Evolutionary conservation across 1,140 invertebrate genomes (phyloP), one percentile per base, ranked within the genome.

Genomic region (Andrena cerasifolii): DNA sequence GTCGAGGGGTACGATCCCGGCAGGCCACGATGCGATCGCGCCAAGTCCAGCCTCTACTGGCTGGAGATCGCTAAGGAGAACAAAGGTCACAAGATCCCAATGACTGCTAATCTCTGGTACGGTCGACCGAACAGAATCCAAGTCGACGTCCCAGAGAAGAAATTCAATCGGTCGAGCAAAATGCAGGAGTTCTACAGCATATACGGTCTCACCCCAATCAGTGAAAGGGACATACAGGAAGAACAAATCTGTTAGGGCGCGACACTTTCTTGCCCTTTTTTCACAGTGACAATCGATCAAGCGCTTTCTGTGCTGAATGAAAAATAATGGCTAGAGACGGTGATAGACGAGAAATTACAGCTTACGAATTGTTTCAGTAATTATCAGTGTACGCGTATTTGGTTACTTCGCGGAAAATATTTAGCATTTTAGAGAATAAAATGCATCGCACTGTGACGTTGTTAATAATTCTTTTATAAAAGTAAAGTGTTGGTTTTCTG

Each of bases 11-110:
- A 83, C 54, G 89, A 91, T 79, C 83, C 75, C n/a, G 77, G 54
- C 26, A 88, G 87, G 61, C 45, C 74, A 26, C 86, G 88, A 26
- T 87, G 84, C 72, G 87, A 91, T 82, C 82, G 85, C 49, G 68
- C 77, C 10, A 87, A 81, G 31, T 78, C 58, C 14, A 71, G 31
- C 51, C 66, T 84, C 51, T 83, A 87, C 81, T 91, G 89, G 88
- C n/a, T 59, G 14, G 75, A 73, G 61, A 90, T 90, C 76, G 72
- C 89, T n/a, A 76, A 89, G 28, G 88, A 91, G 82, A 87, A 89
- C 61, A 88, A 85, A 76, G 74, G 53, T 72, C 84, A 82, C 66
- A 81, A 70, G 66, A 81, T 91, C 18, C 73, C 83, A n/a, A 83
- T 87, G 70, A 86, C 82, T 74, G 61, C 83, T 66, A 79, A 77